Percentiles rank a stretch among this genome's conserved stretches.
These are phyloP conservation scores for Eutolmus rufibarbis DNA, from an alignment of 2,888 invertebrate genomes.

Conservation along the genomic window DNA sequence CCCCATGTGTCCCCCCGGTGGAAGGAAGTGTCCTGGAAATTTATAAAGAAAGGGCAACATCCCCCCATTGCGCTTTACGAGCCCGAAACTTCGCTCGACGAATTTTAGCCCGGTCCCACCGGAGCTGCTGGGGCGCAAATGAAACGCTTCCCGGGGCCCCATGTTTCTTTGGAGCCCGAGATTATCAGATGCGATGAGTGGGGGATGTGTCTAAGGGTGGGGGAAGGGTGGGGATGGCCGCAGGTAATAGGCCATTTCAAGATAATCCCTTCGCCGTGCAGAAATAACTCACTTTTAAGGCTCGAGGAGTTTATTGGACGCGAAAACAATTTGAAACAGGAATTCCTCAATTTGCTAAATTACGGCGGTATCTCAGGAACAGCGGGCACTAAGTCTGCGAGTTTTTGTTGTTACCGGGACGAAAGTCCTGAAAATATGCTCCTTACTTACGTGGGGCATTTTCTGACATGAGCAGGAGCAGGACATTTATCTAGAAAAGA, in stretches of 20 bases:
- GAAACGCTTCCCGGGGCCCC: background rate
- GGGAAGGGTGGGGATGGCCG: background rate
- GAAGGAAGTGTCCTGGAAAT: background rate
- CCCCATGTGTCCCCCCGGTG: background rate
- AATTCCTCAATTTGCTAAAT: background rate
- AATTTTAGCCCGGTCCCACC: background rate
- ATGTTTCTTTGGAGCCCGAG: background rate
- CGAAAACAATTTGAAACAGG: conserved; percentile 12
- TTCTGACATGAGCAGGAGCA: background rate
- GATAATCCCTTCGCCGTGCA: background rate
- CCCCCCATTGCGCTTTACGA: background rate
- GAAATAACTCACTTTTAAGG: conserved; percentile 9
- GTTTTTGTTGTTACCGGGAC: background rate
- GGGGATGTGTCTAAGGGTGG: background rate
- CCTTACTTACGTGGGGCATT: background rate
- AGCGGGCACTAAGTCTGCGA: background rate
- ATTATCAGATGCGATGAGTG: conserved; percentile 21
- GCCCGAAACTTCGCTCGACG: background rate
- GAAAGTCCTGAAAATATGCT: background rate
- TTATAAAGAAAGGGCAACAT: background rate
- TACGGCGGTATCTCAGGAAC: background rate
- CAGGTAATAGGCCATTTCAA: conserved; percentile 23
- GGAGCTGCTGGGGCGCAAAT: background rate
- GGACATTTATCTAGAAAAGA: background rate
- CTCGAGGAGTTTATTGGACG: background rate